A percentile compares a stretch with the other conserved stretches of the same genome.
Conservation (phyloP, 2,113 vertebrate species). For the Hyla sarda region DNA sequence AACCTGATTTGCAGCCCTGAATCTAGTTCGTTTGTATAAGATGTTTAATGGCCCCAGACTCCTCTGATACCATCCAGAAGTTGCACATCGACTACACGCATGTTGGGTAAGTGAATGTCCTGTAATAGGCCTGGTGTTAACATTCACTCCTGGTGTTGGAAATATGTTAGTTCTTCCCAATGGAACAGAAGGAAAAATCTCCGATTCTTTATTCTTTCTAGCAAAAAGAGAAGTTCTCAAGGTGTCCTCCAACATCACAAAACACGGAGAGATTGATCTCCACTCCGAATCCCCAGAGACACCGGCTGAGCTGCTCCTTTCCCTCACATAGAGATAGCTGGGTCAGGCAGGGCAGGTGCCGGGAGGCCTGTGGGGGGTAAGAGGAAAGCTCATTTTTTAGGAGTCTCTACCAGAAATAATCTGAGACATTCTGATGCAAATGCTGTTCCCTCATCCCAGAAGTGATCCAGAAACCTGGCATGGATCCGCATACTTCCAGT, state of each 20-base stretch:
- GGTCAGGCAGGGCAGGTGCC: slow-evolving; percentile 24
- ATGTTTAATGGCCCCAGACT: neutral
- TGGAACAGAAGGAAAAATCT: slow-evolving; percentile 51
- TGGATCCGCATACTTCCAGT: neutral
- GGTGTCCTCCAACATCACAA: slow-evolving; percentile 71
- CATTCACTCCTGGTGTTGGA: slow-evolving; percentile 49
- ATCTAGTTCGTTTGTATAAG: neutral
- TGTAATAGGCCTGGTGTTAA: neutral
- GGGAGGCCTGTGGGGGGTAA: neutral
- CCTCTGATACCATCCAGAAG: neutral
- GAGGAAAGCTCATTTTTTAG: neutral
- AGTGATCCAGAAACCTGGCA: neutral
- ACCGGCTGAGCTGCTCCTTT: slow-evolving; percentile 61
- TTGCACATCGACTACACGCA: neutral
- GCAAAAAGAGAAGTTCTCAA: slow-evolving; percentile 67
- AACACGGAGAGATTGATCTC: slow-evolving; percentile 65
- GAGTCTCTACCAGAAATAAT: neutral
- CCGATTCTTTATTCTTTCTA: slow-evolving; percentile 61
- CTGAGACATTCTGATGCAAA: neutral
- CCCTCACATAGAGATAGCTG: slow-evolving; percentile 61
- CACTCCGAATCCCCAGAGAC: slow-evolving; percentile 66
- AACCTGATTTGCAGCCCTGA: neutral
- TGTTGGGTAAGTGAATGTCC: neutral
- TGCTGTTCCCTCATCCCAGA: neutral
- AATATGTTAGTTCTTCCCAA: slow-evolving; percentile 58